These are phyloP conservation scores for Odontocerum albicorne DNA, from an alignment of 2,888 invertebrate genomes.

Conservation along the genomic window DNA sequence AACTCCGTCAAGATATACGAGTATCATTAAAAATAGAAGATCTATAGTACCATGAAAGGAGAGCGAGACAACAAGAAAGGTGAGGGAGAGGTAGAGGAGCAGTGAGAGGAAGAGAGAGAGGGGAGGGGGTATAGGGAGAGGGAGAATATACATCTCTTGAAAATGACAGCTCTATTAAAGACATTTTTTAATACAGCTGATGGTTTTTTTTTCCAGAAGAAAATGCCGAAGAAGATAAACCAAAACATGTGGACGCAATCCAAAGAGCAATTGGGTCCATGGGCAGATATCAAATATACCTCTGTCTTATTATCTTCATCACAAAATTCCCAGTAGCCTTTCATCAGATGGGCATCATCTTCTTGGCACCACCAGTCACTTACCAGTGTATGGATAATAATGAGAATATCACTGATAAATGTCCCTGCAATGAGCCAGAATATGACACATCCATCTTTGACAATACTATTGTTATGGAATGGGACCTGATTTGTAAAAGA, in stretches of 20 bases:
- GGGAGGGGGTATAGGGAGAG: too few relatives aligned
- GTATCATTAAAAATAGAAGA: too few relatives aligned
- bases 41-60: too few relatives aligned
- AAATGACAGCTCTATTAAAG: too few relatives aligned
- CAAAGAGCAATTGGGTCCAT: slow-evolving; percentile 53
- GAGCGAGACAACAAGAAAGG: too few relatives aligned
- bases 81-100: too few relatives aligned
- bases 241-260: slow-evolving; percentile 44
- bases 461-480: slow-evolving; percentile 73
- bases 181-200: too few relatives aligned
- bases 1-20: too few relatives aligned
- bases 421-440: slow-evolving; percentile 59
- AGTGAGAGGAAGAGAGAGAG: too few relatives aligned
- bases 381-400: slow-evolving; percentile 41
- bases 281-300: slow-evolving; percentile 55
- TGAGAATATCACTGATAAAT: slow-evolving; percentile 43
- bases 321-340: slow-evolving; percentile 55
- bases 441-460: slow-evolving; percentile 68
- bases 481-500: slow-evolving; percentile 71
- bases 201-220: slow-evolving; percentile 21
- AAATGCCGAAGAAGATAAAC: slow-evolving; percentile 11
- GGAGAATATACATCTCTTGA: too few relatives aligned
- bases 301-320: slow-evolving; percentile 49
- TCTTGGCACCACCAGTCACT: slow-evolving; percentile 51
- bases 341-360: slow-evolving; percentile 57